Conservation (phyloP, 92 coral and sea anemone species). For the Bergia sp. region DNA sequence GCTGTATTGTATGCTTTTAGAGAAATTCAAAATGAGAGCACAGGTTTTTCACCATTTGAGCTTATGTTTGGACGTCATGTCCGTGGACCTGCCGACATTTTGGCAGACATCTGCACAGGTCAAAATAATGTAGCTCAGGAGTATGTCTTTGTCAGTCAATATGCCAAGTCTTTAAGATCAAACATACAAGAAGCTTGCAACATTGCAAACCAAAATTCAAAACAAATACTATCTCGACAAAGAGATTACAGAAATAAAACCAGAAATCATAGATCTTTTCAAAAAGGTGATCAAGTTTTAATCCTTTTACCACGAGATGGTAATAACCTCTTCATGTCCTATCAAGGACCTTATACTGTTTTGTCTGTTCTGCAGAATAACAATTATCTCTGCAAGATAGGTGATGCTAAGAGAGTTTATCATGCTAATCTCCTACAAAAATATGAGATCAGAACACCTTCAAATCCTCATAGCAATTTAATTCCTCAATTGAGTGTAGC, state of each 20-base stretch:
- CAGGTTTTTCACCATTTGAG: constrained; percentile 19
- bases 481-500: constrained; percentile 19
- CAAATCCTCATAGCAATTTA: constrained; percentile 18
- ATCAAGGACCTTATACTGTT: constrained; percentile 31
- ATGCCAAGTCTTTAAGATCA: constrained; percentile 7
- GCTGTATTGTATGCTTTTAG: constrained; percentile 19
- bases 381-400: constrained; percentile 30
- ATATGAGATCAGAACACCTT: constrained; percentile 19
- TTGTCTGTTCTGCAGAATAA: constrained; percentile 2
- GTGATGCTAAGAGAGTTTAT: constrained; percentile 25
- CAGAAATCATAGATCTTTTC: constrained; percentile 21
- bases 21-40: constrained; percentile 18
- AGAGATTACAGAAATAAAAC: constrained; percentile 17
- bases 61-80: constrained; percentile 19
- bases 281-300: constrained; percentile 23
- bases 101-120: constrained; percentile 21
- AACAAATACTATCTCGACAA: constrained; percentile 18
- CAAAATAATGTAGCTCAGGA: constrained; percentile 19
- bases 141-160: constrained; percentile 19
- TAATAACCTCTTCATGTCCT: constrained; percentile 24
- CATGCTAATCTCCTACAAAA: constrained; percentile 36
- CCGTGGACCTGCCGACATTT: constrained; percentile 22
- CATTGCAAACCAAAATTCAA: constrained; percentile 18
- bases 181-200: constrained; percentile 19
- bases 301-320: constrained; percentile 18